phyloP scores from a whole-genome alignment of 2,888 invertebrate genomes.

The Dicyrtomina minuta region DNA sequence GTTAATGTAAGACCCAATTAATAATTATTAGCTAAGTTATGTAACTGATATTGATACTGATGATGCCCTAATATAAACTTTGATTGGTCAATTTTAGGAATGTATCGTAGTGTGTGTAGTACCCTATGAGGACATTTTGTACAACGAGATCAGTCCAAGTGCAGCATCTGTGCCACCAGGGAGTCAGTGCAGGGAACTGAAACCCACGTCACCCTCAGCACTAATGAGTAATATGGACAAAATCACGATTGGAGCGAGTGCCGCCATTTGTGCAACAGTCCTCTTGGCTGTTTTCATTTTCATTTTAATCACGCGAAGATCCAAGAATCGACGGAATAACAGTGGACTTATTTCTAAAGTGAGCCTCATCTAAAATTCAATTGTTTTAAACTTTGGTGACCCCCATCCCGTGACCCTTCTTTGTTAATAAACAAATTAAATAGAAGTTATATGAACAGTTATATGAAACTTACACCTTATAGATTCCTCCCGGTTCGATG shows the following conservation, averaged over 20 bases:
- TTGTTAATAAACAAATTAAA: neutral
- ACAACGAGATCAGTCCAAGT: slow-evolving; percentile 52
- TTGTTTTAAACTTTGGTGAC: neutral
- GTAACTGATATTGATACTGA: slow-evolving; percentile 1
- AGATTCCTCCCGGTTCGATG: slow-evolving; percentile 38
- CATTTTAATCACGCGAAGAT: slow-evolving; percentile 77
- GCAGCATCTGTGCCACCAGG: slow-evolving; percentile 77
- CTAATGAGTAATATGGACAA: slow-evolving; percentile 82
- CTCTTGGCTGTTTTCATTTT: slow-evolving; percentile 87
- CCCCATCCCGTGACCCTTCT: too few species aligned
- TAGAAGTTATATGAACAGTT: neutral
- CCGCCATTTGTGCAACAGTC: slow-evolving; percentile 88
- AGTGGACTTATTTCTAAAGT: slow-evolving; percentile 50
- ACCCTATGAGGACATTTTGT: slow-evolving; percentile 71
- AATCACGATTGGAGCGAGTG: slow-evolving; percentile 89
- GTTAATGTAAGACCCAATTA: slow-evolving; percentile 66
- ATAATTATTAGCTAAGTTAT: neutral
- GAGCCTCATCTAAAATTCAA: slow-evolving; percentile 1
- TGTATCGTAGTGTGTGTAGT: slow-evolving; percentile 92
- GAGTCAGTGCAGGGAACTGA: slow-evolving; percentile 74
- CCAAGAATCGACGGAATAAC: slow-evolving; percentile 42
- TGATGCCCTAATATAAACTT: neutral
- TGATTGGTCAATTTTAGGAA: slow-evolving; percentile 63
- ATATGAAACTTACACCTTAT: neutral
- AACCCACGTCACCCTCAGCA: slow-evolving; percentile 77